phyloP scores from a whole-genome alignment of 2,888 invertebrate genomes.

The Temnothorax rugatulus region DNA sequence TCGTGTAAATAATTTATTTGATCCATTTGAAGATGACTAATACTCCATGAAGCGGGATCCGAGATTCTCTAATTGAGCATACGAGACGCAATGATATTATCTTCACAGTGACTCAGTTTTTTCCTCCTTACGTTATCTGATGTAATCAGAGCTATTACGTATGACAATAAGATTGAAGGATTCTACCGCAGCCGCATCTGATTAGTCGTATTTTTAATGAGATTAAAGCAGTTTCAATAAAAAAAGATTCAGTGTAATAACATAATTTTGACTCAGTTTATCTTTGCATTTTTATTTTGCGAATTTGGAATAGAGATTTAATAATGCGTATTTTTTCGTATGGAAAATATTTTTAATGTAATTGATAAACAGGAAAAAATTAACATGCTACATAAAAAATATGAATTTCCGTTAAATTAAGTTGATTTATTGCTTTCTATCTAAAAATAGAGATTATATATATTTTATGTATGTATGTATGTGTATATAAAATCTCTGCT shows the following conservation, averaged over 20 bases:
- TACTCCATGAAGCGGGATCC: not conserved
- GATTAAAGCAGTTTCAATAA: not conserved
- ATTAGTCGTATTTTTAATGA: not conserved
- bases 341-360: not conserved
- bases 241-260: not conserved
- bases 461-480: not conserved
- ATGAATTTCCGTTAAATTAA: not conserved
- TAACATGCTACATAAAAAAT: not conserved
- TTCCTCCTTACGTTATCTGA: slow-evolving; percentile 11
- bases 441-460: not conserved
- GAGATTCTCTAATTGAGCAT: slow-evolving; percentile 43
- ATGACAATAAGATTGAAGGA: not conserved
- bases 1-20: slow-evolving; percentile 2
- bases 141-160: not conserved
- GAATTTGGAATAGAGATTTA: not conserved
- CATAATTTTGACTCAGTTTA: not conserved
- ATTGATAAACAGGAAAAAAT: not conserved
- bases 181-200: no score
- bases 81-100: slow-evolving; percentile 26
- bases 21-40: not conserved
- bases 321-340: not conserved
- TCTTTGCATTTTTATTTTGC: not conserved
- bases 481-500: not conserved
- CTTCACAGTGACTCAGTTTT: slow-evolving; percentile 48
- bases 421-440: not conserved